These are phyloP conservation scores for Caenorhabditis imperialis DNA, from an alignment of 2,888 invertebrate genomes.

Conservation along the genomic window DNA sequence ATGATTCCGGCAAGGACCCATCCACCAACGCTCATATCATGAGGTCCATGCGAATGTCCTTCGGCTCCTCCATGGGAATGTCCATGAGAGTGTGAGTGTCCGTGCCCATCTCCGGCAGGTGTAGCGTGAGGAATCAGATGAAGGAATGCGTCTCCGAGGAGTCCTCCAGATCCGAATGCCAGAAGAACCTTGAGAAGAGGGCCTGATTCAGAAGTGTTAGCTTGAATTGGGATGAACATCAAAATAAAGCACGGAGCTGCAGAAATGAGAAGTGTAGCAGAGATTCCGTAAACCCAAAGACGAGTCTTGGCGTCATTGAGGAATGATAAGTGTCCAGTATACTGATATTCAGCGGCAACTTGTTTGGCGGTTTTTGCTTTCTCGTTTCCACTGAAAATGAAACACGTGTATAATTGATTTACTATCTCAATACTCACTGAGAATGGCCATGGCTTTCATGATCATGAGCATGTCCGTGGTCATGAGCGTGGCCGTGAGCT, in stretches of 20 bases:
- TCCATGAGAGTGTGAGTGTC: conserved; percentile 81
- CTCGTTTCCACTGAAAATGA: conserved; percentile 29
- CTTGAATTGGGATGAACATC: conserved; percentile 88
- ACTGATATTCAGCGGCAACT: conserved; percentile 38
- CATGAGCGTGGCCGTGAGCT: conserved; percentile 60
- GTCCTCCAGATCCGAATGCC: conserved; percentile 92
- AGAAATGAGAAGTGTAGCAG: conserved; percentile 92
- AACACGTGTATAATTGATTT: background rate
- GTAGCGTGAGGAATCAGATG: conserved; percentile 97
- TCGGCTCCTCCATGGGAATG: conserved; percentile 65
- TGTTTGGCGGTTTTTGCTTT: conserved; percentile 28
- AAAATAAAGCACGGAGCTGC: conserved; percentile 93
- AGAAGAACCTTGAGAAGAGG: conserved; percentile 81
- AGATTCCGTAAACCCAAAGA: conserved; percentile 76
- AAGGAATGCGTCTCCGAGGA: conserved; percentile 97
- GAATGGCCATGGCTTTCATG: conserved; percentile 45
- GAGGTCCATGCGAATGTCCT: conserved; percentile 78
- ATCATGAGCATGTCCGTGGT: conserved; percentile 58
- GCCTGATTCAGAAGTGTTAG: conserved; percentile 71
- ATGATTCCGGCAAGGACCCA: conserved; percentile 87
- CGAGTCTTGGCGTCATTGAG: conserved; percentile 72
- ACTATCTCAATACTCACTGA: conserved; percentile 18
- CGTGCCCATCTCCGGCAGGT: conserved; percentile 83
- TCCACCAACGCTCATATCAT: conserved; percentile 92
- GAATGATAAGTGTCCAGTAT: conserved; percentile 65